phyloP scores from a whole-genome alignment of 2,888 invertebrate species.

The Dyspetes luteomarginatus region DNA sequence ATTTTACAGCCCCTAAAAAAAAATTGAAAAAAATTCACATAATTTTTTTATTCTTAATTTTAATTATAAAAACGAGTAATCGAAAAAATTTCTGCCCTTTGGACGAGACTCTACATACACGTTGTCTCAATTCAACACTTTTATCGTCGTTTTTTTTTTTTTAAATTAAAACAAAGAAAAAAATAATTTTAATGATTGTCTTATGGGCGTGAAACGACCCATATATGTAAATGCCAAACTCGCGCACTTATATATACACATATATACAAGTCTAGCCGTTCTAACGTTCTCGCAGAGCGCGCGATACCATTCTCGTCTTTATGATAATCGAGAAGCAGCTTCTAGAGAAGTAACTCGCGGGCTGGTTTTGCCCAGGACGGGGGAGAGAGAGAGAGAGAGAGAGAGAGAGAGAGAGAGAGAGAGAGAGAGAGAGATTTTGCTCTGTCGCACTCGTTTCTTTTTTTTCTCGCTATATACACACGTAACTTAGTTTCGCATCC shows the following conservation, averaged over 20 bases:
- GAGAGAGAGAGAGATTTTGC: not conserved
- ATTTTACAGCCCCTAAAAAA: too few species aligned
- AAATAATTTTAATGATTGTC: too few species aligned
- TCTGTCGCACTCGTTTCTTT: slow-evolving; percentile 21
- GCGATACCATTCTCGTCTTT: slow-evolving; percentile 63
- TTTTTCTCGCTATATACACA: slow-evolving; percentile 18
- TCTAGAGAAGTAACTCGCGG: slow-evolving; percentile 41
- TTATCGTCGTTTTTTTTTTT: too few species aligned
- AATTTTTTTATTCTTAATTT: too few species aligned
- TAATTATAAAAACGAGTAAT: too few species aligned
- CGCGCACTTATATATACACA: not conserved
- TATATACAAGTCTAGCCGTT: slow-evolving; percentile 14
- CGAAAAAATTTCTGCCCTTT: too few species aligned
- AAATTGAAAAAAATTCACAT: too few species aligned
- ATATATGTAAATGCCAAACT: not conserved
- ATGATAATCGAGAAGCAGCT: slow-evolving; percentile 61
- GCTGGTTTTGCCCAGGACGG: slow-evolving; percentile 13
- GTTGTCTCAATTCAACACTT: too few species aligned
- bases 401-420: not conserved
- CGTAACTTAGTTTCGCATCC: slow-evolving; percentile 60
- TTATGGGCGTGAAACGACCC: not conserved
- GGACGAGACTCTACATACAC: too few species aligned
- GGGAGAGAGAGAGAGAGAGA: not conserved
- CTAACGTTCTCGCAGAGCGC: slow-evolving; percentile 46
- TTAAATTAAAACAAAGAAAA: too few species aligned